Base-by-base conservation (phyloP, 2,797 vertebrate species). In the Periparus ater region DNA sequence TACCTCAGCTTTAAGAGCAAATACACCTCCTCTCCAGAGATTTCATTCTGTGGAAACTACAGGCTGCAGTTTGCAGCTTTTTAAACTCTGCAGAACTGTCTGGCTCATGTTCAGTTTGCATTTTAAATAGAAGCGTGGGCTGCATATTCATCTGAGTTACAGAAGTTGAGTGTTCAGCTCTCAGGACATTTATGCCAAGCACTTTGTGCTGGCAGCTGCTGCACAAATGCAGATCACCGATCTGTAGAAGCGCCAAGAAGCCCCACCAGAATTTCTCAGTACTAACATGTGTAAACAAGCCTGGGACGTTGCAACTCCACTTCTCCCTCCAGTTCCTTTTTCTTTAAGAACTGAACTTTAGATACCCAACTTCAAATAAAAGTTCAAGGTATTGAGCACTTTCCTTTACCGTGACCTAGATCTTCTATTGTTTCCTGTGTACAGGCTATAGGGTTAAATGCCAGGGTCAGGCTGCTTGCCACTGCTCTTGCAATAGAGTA, bases 181-280 rank as follows among this genome's bases (percentile, higher is more conserved):
- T 70, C 78, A 72, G 44, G 48, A 76, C 3, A 7, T 53, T 89
- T 29, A 9, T 14, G 70, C 45, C 48, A 32, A 85, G 75, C 50
- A 51, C 36, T 89, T n/a, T 36, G 61, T 54, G 75, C 4, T 85
- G 81, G 84, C 78, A 91, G 93, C 85, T 63, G 77, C 92, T 71
- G 67, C 65, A 62, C 91, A 54, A 72, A 73, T 29, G 40, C n/a
- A 79, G 38, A 84, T 54, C 50, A 48, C n/a, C 9, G 19, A 94
- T 50, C 32, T 5, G 4, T 0, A 25, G 5, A 60, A 78, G 40
- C 1, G 27, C 92, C 81, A 90, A 61, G 63, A 75, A 88, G 63
- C 78, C 65, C 84, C 88, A 95, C 53, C 86, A 85, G 77, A 63
- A 85, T 44, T 38, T 72, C 78, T 44, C 47, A 27, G 55, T 1